Evolutionary conservation across 2,888 invertebrate species (phyloP).

Genomic region (Drosophila meridiana): DNA sequence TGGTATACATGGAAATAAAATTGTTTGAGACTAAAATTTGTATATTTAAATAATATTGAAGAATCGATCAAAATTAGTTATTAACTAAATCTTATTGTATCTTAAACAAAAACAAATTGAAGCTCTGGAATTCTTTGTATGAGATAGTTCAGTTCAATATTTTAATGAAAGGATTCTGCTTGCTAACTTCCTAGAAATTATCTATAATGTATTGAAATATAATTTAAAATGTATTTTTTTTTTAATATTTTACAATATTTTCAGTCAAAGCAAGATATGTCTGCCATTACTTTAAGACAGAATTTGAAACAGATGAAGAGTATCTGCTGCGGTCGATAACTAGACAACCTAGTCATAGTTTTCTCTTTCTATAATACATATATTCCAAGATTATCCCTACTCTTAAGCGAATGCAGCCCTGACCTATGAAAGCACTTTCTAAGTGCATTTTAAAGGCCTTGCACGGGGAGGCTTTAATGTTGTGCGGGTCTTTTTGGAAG

Average conservation of each 20-base stretch:
- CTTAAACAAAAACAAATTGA: no score
- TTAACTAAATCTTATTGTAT: no score
- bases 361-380: not conserved
- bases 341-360: not conserved
- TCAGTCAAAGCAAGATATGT: not conserved
- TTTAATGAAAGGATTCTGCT: no score
- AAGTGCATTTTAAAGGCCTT: constrained; percentile 19
- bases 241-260: not conserved
- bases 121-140: no score
- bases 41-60: no score
- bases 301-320: not conserved
- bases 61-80: no score
- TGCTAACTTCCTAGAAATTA: not conserved
- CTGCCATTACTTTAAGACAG: not conserved
- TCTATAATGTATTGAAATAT: not conserved
- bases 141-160: no score
- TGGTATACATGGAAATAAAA: no score
- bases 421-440: not conserved
- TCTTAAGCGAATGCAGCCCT: constrained; percentile 3
- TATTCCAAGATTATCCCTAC: not conserved
- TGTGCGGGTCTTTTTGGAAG: constrained; percentile 15
- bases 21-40: no score
- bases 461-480: constrained; percentile 23
- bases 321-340: not conserved
- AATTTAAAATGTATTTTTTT: not conserved